These are phyloP conservation scores for Aelia acuminata DNA, from an alignment of 2,888 invertebrate species.

Conservation along the genomic window DNA sequence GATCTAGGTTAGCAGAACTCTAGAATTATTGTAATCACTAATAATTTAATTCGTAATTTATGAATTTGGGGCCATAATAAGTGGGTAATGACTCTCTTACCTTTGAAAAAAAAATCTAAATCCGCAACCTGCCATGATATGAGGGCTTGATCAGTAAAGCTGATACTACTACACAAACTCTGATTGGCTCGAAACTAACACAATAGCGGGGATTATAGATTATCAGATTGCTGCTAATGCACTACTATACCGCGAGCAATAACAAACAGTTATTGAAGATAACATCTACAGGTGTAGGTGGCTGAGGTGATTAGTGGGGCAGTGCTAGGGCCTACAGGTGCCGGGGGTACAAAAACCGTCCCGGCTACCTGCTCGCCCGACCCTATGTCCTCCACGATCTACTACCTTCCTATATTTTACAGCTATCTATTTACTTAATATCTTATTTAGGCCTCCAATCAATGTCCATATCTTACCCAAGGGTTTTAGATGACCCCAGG, in stretches of 20 bases:
- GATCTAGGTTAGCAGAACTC: too few relatives aligned
- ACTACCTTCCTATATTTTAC: not conserved
- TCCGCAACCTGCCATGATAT: too few relatives aligned
- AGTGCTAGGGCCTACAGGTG: not conserved
- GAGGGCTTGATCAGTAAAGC: not conserved
- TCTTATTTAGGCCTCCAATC: not conserved
- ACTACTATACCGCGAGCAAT: not conserved
- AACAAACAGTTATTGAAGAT: conserved; percentile 35
- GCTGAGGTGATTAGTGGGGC: not conserved
- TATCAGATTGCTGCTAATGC: not conserved
- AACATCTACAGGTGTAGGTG: conserved; percentile 37
- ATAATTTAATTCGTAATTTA: too few relatives aligned
- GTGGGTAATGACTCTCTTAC: too few relatives aligned
- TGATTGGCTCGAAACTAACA: not conserved
- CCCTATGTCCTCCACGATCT: not conserved
- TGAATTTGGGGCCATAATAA: too few relatives aligned
- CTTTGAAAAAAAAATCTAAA: too few relatives aligned
- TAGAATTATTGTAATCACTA: too few relatives aligned
- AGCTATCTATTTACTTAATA: conserved; percentile 8
- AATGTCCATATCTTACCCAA: too few relatives aligned
- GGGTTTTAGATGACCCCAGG: too few relatives aligned
- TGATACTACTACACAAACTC: not conserved
- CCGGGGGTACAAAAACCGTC: not conserved
- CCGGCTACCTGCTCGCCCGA: not conserved
- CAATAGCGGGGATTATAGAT: not conserved